Evolutionary conservation across 2,797 vertebrate species (phyloP).

Genomic region (Caiman crocodilus): DNA sequence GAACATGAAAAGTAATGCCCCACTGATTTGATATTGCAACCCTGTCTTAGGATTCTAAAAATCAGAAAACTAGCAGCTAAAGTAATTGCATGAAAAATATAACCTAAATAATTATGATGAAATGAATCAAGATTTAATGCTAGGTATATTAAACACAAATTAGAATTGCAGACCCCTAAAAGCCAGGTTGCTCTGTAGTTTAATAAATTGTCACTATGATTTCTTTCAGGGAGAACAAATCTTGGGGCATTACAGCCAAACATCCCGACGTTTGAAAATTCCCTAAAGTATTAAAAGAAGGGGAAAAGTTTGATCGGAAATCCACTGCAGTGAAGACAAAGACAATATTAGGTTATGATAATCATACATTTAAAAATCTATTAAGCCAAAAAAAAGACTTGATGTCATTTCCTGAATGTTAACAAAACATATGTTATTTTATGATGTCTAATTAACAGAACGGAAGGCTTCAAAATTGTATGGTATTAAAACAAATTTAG

Average conservation of each 20-base stretch:
- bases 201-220: constrained; percentile 99
- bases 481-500: constrained; percentile 83
- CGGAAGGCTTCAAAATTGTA: constrained; percentile 82
- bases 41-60: constrained; percentile 83
- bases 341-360: constrained; percentile 98
- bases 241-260: constrained; percentile 99
- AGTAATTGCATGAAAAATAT: constrained; percentile 96
- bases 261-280: constrained; percentile 99
- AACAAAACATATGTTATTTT: constrained; percentile 81
- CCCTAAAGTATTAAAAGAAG: constrained; percentile 99
- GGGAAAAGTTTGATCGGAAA: constrained; percentile 99
- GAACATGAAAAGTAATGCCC: constrained; percentile 91
- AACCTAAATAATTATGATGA: constrained; percentile 87
- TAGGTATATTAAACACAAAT: constrained; percentile 83
- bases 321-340: constrained; percentile 99
- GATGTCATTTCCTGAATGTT: constrained; percentile 91
- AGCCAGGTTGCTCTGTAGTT: constrained; percentile 99
- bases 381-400: constrained; percentile 88
- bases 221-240: constrained; percentile 99
- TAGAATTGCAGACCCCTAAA: constrained; percentile 96
- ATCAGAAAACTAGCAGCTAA: constrained; percentile 82
- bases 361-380: constrained; percentile 91
- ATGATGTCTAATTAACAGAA: constrained; percentile 80
- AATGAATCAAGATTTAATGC: constrained; percentile 84
- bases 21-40: constrained; percentile 93